These are phyloP conservation scores for Sinocyclocheilus anophthalmus DNA, from an alignment of 2,113 vertebrate genomes.

Conservation along the genomic window DNA sequence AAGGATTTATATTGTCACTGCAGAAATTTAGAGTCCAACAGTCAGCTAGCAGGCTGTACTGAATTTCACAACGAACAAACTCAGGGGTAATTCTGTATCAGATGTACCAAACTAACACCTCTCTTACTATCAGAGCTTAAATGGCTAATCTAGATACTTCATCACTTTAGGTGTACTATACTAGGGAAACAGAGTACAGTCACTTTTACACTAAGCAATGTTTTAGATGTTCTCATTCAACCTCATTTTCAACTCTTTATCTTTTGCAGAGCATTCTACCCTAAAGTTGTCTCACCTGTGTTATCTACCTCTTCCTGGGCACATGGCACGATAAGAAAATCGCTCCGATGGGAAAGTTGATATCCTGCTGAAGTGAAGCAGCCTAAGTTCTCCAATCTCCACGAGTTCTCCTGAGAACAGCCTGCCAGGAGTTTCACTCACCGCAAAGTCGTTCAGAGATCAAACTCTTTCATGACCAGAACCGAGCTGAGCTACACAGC, in stretches of 20 bases:
- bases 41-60: constrained; percentile 45
- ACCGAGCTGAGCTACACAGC: constrained; percentile 32
- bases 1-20: constrained; percentile 37
- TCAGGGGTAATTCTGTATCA: constrained; percentile 57
- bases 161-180: background rate
- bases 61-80: constrained; percentile 57
- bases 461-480: constrained; percentile 23
- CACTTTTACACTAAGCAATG: background rate
- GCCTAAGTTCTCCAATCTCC: constrained; percentile 25
- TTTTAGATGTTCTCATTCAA: background rate
- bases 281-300: constrained; percentile 51
- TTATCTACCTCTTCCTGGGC: constrained; percentile 41
- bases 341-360: constrained; percentile 32
- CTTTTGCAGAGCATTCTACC: background rate
- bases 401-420: background rate
- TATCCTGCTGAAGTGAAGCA: constrained; percentile 33
- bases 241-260: background rate
- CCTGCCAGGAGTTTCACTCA: constrained; percentile 35
- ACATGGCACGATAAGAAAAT: constrained; percentile 2
- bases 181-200: background rate
- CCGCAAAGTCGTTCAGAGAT: constrained; percentile 37
- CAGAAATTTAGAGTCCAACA: constrained; percentile 36
- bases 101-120: constrained; percentile 40
- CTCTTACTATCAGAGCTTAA: background rate
- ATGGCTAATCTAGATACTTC: background rate